Evolutionary conservation across 2,113 vertebrate genomes (phyloP).

Genomic region (Tautogolabrus adspersus): DNA sequence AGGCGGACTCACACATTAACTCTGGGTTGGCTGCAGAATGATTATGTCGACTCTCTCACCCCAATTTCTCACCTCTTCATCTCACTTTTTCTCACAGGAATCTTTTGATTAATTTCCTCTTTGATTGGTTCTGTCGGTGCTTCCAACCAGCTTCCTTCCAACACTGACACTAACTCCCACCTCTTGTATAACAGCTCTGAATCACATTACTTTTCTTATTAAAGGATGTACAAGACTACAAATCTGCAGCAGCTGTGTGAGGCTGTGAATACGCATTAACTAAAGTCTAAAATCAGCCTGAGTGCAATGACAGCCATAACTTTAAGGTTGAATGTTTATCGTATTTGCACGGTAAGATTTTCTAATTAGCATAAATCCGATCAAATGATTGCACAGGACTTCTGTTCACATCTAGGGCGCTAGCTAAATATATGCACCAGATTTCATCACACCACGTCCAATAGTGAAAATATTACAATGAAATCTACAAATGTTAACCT

Average conservation of each 20-base stretch:
- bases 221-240: not conserved
- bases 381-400: too few relatives aligned
- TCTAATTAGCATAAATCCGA: too few relatives aligned
- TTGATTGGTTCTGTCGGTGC: not conserved
- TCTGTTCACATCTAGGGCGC: too few relatives aligned
- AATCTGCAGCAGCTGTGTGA: not conserved
- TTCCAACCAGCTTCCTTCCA: not conserved
- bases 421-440: too few relatives aligned
- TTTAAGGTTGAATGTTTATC: not conserved
- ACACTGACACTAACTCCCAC: slow-evolving; percentile 6
- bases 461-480: too few relatives aligned
- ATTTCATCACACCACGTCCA: too few relatives aligned
- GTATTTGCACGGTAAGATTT: too few relatives aligned
- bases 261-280: too few relatives aligned
- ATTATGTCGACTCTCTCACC: not conserved
- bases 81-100: slow-evolving; percentile 1
- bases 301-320: not conserved
- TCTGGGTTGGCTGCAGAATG: not conserved
- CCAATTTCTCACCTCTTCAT: not conserved
- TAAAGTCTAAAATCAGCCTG: not conserved
- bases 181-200: not conserved
- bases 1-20: slow-evolving; percentile 19
- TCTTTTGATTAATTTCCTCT: slow-evolving; percentile 2
- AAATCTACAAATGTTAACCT: too few relatives aligned
- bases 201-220: not conserved